Base-by-base conservation (phyloP, 2,888 invertebrate species). In the Strigamia maritima region DNA sequence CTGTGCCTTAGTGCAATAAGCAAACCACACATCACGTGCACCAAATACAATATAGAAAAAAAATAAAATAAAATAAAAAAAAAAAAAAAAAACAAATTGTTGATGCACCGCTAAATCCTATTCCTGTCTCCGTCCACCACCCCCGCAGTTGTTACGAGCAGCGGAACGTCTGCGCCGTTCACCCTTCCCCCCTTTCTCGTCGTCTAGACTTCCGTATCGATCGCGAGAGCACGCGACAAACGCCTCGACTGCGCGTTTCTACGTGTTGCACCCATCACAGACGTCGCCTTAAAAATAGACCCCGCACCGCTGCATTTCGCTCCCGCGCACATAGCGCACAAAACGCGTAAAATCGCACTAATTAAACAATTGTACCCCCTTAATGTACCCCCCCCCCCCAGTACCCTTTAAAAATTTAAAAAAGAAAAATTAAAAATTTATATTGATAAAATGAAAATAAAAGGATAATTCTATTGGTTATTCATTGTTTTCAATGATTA, bases 131-230 rank as follows among this genome's bases (percentile, higher is more conserved):
- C 31, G 49, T 49, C 49, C 16, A 49, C 49, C 49, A 49, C 49
- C 49, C 49, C 49, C 49, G 49, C 49, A 49, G 8, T 49, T 49
- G 49, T 49, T 49, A 10, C 49, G 49, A 49, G 16, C 4, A 49
- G n/a, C 49, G 49, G n/a, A 49, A 49, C 49, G 49, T n/a, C n/a
- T n/a, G 49, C 49, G 49, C n/a, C 49, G n/a, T 49, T 49, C 49
- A n/a, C 49, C 49, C 49, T 49, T 49, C 49, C 49, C 49, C 49
- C 49, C 49, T 49, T 49, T 49, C 49, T 49, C 49, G 49, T n/a
- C 49, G 49, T 49, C 49, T 49, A 49, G 49, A 49, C 49, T 49
- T 49, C 16, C 49, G 49, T 49, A 49, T 49, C 49, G 49, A 49
- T 49, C 49, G 49, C n/a, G 8, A 10, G 49, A 49, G 49, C 49